Conservation (phyloP, 1,140 invertebrate genomes). For the Sweltsa coloradensis region DNA sequence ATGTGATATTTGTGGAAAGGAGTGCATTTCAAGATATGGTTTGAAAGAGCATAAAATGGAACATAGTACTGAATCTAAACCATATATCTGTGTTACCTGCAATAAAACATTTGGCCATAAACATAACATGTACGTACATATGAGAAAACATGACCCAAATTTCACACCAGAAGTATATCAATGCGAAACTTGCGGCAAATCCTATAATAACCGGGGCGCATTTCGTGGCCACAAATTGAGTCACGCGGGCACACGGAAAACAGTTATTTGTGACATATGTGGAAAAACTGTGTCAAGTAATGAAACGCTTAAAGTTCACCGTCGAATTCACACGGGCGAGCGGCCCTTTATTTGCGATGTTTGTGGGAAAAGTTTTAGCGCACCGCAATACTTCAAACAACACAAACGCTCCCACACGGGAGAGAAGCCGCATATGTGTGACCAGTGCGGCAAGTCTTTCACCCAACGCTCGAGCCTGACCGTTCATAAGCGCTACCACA, state of each 20-base stretch:
- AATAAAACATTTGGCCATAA: no score
- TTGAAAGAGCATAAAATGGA: constrained; percentile 21
- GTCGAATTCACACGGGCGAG: not conserved
- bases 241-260: constrained; percentile 35
- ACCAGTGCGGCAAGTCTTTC: constrained; percentile 50
- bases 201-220: constrained; percentile 26
- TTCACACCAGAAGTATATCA: constrained; percentile 16
- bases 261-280: constrained; percentile 55
- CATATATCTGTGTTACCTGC: no score
- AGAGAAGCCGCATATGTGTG: constrained; percentile 56
- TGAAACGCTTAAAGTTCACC: constrained; percentile 3
- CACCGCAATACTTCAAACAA: constrained; percentile 9
- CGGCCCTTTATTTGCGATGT: constrained; percentile 6
- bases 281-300: constrained; percentile 36
- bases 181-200: constrained; percentile 27
- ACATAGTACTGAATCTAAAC: no score
- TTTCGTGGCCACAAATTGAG: constrained; percentile 28
- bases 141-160: constrained; percentile 32
- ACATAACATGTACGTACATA: no score
- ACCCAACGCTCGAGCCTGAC: constrained; percentile 40
- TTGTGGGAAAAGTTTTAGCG: constrained; percentile 13
- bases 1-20: constrained; percentile 20
- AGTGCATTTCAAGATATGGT: constrained; percentile 21
- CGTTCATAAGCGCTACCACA: constrained; percentile 32
- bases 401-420: constrained; percentile 40